These are phyloP conservation scores for Mesorhabditis sp. DNA, from an alignment of 2,888 invertebrate species.

Conservation along the genomic window DNA sequence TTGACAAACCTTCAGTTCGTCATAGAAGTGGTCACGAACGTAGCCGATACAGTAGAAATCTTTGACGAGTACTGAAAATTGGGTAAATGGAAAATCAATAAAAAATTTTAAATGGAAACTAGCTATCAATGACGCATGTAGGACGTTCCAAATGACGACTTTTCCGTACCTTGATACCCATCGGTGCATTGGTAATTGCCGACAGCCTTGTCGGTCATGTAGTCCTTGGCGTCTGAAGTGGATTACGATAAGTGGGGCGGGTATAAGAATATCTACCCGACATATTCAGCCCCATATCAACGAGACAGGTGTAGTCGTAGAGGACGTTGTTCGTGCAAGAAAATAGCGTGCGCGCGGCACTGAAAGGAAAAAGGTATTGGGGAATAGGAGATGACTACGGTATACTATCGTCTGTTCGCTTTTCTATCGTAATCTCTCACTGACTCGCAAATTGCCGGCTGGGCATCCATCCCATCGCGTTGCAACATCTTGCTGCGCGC, in stretches of 20 bases:
- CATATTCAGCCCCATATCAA: neutral
- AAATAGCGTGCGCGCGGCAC: neutral
- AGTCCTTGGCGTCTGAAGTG: constrained; percentile 1
- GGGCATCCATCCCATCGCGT: neutral
- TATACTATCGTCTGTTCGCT: neutral
- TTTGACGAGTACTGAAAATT: neutral
- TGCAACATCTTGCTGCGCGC: neutral
- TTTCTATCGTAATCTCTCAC: neutral
- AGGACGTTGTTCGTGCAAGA: neutral
- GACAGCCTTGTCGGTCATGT: constrained; percentile 4
- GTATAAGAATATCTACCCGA: neutral
- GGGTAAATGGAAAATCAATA: neutral
- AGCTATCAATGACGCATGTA: no score
- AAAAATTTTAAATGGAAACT: neutral
- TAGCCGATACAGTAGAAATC: constrained; percentile 1
- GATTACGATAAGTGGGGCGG: no score
- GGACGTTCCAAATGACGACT: no score
- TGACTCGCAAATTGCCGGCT: constrained; percentile 1
- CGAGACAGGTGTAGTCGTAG: neutral
- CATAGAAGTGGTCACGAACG: neutral
- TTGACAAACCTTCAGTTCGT: neutral
- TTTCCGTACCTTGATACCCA: neutral
- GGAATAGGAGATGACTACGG: neutral
- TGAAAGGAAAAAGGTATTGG: neutral
- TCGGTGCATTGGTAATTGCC: neutral